Evolutionary conservation across 2,888 invertebrate genomes (phyloP), one percentile per base, ranked within the genome.

Genomic region (Caenorhabditis sinica): DNA sequence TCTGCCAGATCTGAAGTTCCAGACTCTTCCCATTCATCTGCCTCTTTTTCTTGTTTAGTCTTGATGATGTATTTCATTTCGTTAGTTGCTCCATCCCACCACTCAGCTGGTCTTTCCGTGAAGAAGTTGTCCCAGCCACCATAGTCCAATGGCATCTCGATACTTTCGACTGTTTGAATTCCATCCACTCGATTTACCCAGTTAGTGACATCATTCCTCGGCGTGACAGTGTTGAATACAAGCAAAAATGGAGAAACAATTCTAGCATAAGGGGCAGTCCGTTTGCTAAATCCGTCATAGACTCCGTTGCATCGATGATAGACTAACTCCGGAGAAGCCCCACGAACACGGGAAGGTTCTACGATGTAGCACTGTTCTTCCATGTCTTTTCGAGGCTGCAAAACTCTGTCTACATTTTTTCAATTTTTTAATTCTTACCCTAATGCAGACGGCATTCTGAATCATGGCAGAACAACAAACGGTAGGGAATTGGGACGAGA

Each of bases 81-180:
- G 20, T 85, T 86, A 51, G 68, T 72, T 23, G 83, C 83, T 13
- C 56, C 36, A 25, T 83, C 69, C 79, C 83, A 77, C 89, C 88
- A 91, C 61, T 86, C 90, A 15, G 68, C 83, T 33, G 83, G 87
- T 25, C 82, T 82, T 36, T 83, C 73, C 2, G 84, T 80, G 53
- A 87, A 86, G 51, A 89, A 89, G 11, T 76, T 43, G 0, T 58
- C 77, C 25, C 86, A 85, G 33, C 91, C 91, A 40, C 91, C 91
- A 63, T 91, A 89, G 73, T 91, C 91, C 36, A 91, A 74, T 1
- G 91, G 89, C 33, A 91, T 30, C 56, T 89, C 86, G 9, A 63
- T 66, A 6, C 63, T 85, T 2, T 89, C 88, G 3, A 89, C 80
- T 0, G 86, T 80, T 53, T 89, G 88, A 20, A 88, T 83, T 17